Evolutionary conservation across 2,888 invertebrate species (phyloP).

Genomic region (Heliconius sara): DNA sequence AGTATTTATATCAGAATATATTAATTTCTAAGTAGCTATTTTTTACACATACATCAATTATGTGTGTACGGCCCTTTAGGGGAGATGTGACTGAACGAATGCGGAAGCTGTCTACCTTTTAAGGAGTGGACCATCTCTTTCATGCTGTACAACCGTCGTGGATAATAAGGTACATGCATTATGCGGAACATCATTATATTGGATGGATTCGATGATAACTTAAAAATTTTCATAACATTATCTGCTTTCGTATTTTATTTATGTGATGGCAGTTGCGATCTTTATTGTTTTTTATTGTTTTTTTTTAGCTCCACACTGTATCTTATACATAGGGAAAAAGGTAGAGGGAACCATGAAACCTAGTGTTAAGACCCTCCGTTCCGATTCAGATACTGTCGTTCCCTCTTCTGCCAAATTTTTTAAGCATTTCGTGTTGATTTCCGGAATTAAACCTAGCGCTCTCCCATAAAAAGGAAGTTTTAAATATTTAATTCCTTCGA

Average conservation of each 20-base stretch:
- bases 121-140: constrained; percentile 48
- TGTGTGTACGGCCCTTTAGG: constrained; percentile 34
- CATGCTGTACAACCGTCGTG: constrained; percentile 44
- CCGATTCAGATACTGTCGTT: too few relatives aligned
- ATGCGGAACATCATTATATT: constrained; percentile 47
- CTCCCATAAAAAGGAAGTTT: too few relatives aligned
- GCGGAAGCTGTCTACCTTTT: constrained; percentile 56
- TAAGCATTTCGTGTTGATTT: too few relatives aligned
- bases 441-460: too few relatives aligned
- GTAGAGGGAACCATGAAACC: too few relatives aligned
- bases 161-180: constrained; percentile 46
- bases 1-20: constrained; percentile 4
- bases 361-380: too few relatives aligned
- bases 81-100: constrained; percentile 48
- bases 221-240: constrained; percentile 39
- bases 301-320: too few relatives aligned
- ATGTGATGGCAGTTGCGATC: not conserved
- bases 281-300: not conserved
- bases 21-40: constrained; percentile 21
- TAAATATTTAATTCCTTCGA: too few relatives aligned
- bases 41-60: constrained; percentile 15
- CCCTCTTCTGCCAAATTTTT: too few relatives aligned
- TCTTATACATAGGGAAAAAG: too few relatives aligned
- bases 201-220: constrained; percentile 39
- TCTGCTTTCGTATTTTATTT: not conserved